Percentiles rank a stretch among this genome's conserved stretches.
Conservation (phyloP, 2,113 vertebrate species). For the Pachycephala philippinensis region DNA sequence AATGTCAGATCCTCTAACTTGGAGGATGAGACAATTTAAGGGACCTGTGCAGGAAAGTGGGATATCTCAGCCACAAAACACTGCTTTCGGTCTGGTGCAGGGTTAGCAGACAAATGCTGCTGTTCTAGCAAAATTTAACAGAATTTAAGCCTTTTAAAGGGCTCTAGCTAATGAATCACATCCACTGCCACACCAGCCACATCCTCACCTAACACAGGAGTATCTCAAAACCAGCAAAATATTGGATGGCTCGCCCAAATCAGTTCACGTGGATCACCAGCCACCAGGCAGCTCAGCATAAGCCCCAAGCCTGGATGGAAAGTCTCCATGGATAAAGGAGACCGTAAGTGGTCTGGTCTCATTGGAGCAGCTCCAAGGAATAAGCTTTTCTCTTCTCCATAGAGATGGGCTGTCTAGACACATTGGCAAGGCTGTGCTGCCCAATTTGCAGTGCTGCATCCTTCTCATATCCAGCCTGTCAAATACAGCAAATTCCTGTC, state of each 20-base stretch:
- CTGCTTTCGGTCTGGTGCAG: neutral
- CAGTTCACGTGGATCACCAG: accelerated
- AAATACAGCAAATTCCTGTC: constrained; percentile 15
- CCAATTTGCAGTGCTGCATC: neutral
- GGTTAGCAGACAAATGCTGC: neutral
- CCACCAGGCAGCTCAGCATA: neutral
- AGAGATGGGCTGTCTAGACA: constrained; percentile 59
- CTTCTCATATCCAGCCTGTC: neutral
- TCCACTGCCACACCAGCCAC: neutral
- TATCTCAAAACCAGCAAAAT: neutral
- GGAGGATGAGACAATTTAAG: neutral
- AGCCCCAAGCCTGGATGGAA: neutral
- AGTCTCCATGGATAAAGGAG: neutral
- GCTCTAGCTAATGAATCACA: neutral
- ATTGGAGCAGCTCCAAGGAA: constrained; percentile 27
- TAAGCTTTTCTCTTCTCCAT: neutral
- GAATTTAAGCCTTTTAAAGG: neutral
- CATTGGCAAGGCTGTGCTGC: neutral
- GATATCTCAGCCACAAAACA: neutral
- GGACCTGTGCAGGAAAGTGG: accelerated
- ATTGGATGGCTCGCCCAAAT: neutral
- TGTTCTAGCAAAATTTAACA: neutral
- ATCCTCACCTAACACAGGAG: neutral
- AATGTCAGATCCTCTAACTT: neutral
- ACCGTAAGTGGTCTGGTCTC: neutral